Evolutionary conservation across 2,888 invertebrate genomes (phyloP).

Genomic region (Hemicrepidius hirtus): DNA sequence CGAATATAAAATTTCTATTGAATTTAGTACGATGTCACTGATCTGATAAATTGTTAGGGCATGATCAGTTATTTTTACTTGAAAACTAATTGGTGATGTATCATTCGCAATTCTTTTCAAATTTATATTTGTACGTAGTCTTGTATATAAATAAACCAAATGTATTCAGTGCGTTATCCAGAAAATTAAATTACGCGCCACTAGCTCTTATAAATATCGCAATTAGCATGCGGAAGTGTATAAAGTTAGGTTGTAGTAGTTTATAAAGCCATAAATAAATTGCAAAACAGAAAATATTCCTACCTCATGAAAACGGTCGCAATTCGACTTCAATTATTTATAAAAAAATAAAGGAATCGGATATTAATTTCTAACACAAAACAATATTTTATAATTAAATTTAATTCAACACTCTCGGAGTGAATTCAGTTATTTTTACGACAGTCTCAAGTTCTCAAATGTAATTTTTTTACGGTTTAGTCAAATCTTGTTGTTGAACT

Average conservation of each 20-base stretch:
- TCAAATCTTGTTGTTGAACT: too few species aligned
- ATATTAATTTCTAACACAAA: too few species aligned
- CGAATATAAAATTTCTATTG: slow-evolving; percentile 65
- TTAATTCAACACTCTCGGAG: too few species aligned
- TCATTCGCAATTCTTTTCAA: slow-evolving; percentile 20
- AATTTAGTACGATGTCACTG: slow-evolving; percentile 63
- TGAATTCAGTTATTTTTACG: too few species aligned
- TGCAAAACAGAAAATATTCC: slow-evolving; percentile 61
- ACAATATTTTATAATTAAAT: too few species aligned
- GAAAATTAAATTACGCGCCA: slow-evolving; percentile 27
- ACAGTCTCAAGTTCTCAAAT: too few species aligned
- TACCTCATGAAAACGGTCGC: slow-evolving; percentile 9
- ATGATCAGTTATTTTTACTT: slow-evolving; percentile 67
- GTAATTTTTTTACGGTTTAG: too few species aligned
- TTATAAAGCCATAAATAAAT: background rate
- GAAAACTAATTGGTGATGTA: slow-evolving; percentile 51
- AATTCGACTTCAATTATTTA: slow-evolving; percentile 3
- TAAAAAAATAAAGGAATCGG: background rate
- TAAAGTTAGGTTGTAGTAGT: slow-evolving; percentile 14
- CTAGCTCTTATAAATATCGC: background rate
- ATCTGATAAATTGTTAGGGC: slow-evolving; percentile 66
- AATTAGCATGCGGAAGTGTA: background rate
- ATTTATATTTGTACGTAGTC: background rate
- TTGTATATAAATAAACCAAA: background rate
- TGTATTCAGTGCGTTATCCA: background rate